A percentile compares a stretch with the other conserved stretches of the same genome.
phyloP scores from a whole-genome alignment of 2,797 vertebrate species.

The Anolis apletophallus region DNA sequence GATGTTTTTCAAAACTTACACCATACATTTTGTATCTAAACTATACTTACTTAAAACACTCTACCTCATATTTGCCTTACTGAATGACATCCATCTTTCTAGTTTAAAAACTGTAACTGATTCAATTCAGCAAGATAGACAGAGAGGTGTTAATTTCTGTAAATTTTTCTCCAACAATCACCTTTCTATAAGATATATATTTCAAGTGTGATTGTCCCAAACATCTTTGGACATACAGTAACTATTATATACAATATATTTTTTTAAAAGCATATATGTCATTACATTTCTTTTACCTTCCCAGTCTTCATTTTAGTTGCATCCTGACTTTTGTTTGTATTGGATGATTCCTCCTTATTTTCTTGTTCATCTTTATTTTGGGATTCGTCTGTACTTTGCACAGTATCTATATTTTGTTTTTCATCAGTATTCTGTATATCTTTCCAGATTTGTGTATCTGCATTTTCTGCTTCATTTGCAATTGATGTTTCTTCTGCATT shows the following conservation, averaged over 20 bases:
- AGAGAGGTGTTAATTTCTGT: not conserved
- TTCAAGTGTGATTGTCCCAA: not conserved
- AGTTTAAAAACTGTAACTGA: no score
- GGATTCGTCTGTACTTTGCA: slow-evolving; percentile 9
- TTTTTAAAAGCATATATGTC: not conserved
- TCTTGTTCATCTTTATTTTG: slow-evolving; percentile 32
- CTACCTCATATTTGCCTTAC: not conserved
- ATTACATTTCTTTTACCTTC: slow-evolving; percentile 54
- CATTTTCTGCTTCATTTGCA: slow-evolving; percentile 30
- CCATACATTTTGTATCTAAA: not conserved
- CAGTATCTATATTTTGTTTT: slow-evolving; percentile 25
- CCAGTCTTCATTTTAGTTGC: slow-evolving; percentile 21
- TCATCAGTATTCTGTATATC: slow-evolving; percentile 36
- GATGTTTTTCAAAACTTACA: not conserved
- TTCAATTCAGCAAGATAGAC: not conserved
- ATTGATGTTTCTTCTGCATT: slow-evolving; percentile 38
- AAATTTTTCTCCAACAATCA: not conserved
- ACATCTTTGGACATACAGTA: not conserved
- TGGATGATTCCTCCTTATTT: slow-evolving; percentile 29
- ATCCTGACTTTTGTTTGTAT: slow-evolving; percentile 39
- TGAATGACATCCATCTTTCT: not conserved
- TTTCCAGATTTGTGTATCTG: not conserved
- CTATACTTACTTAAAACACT: not conserved
- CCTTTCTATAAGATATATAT: not conserved
- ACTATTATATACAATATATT: not conserved